Conservation (phyloP, 2,113 vertebrate species). For the Abramis brama region DNA sequence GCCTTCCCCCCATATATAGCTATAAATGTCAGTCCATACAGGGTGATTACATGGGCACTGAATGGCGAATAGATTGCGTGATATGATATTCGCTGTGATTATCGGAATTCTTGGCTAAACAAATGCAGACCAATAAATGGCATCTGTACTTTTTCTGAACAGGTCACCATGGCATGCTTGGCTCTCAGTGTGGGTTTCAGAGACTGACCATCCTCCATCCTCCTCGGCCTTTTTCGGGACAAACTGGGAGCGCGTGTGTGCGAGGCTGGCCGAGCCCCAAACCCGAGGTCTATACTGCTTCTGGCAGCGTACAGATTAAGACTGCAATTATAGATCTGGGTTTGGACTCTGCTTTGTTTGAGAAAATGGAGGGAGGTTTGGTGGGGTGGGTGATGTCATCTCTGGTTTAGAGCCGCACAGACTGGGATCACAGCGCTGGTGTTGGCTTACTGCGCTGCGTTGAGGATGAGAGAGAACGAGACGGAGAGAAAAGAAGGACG, state of each 20-base stretch:
- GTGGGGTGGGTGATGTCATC: conserved; percentile 71
- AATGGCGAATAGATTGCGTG: conserved; percentile 6
- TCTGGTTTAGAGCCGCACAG: conserved; percentile 66
- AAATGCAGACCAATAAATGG: background rate
- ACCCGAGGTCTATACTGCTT: conserved; percentile 72
- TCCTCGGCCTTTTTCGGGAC: conserved; percentile 49
- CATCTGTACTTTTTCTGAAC: background rate
- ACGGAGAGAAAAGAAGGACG: conserved; percentile 46
- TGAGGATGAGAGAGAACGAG: conserved; percentile 39
- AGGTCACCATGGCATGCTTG: background rate
- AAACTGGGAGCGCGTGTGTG: conserved; percentile 75
- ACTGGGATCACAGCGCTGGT: conserved; percentile 59
- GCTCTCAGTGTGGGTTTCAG: background rate
- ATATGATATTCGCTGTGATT: background rate
- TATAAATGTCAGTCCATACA: conserved; percentile 32
- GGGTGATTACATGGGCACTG: conserved; percentile 3
- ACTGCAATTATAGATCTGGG: conserved; percentile 78
- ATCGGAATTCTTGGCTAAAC: background rate
- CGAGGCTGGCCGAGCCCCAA: conserved; percentile 67
- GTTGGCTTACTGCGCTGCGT: conserved; percentile 65
- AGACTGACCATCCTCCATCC: conserved; percentile 43
- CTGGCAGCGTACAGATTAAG: conserved; percentile 73
- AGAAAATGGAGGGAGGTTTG: conserved; percentile 58
- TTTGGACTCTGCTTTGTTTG: conserved; percentile 73
- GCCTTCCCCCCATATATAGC: background rate